Percentiles rank a stretch among this genome's conserved stretches.
Conservation (phyloP, 2,888 invertebrate genomes). For the Aphodius granarius region DNA sequence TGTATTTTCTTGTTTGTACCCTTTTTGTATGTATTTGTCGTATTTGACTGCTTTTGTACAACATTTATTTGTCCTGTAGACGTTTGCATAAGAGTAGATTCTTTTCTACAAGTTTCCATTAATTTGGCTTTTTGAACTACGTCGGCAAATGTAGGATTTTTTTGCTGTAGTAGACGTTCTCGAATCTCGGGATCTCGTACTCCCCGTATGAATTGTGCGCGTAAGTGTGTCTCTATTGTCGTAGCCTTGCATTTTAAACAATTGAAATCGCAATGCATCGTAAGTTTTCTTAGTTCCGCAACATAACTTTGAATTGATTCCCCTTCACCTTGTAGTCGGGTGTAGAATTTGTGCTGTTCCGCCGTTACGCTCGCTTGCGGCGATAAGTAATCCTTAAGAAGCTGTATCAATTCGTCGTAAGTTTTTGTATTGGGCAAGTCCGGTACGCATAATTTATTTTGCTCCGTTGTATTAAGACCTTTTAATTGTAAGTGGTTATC, state of each 20-base stretch:
- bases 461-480: background rate
- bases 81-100: background rate
- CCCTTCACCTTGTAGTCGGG: background rate
- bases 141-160: conserved; percentile 10
- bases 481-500: background rate
- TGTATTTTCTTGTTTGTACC: too few relatives aligned
- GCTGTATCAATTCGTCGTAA: conserved; percentile 22
- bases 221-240: conserved; percentile 6
- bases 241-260: conserved; percentile 2
- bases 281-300: conserved; percentile 3
- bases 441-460: background rate
- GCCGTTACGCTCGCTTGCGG: conserved; percentile 26
- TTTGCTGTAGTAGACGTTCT: conserved; percentile 20
- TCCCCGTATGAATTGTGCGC: conserved; percentile 17
- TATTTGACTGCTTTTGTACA: background rate
- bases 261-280: conserved; percentile 4
- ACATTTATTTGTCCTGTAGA: background rate
- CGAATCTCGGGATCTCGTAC: conserved; percentile 8
- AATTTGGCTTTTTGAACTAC: conserved; percentile 8
- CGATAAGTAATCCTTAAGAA: conserved; percentile 25
- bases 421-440: background rate
- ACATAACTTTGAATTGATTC: conserved; percentile 4
- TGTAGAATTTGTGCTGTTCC: conserved; percentile 7
- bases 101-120: conserved; percentile 4
- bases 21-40: background rate